Evolutionary conservation across 2,113 vertebrate genomes (phyloP), one percentile per base, ranked within the genome.

Genomic region (Scophthalmus maximus): DNA sequence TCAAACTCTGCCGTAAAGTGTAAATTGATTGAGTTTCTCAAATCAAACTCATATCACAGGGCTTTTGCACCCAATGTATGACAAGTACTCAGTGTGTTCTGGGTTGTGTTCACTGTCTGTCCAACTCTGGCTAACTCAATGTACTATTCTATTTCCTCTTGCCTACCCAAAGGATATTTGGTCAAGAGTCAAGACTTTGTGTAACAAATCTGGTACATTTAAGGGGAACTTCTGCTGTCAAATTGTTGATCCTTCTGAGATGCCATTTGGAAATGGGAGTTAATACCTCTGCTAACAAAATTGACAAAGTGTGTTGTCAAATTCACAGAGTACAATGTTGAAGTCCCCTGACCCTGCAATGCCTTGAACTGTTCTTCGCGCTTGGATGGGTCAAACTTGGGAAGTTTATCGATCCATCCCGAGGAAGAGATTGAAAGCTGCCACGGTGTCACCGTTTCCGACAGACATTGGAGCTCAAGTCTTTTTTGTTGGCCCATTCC

Each of bases 331-430:
- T 30, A 18, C 38, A 57, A 50, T 50, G 40, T 44, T 68, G 64
- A 81, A 65, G 26, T 52, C 66, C 38, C 32, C 62, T 47, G 58
- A 47, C 47, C 27, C 25, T 27, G 6, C 17, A 10, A 18, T 68
- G n/a, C n/a, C 57, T 25, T 49, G 27, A 70, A 69, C 65, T 25
- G 57, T 76, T 73, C 65, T 51, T 67, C 49, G 68, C 46, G 63
- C 26, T 63, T 66, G 47, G 49, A 50, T 36, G 51, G 60, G 62
- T 82, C 59, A 73, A n/a, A 76, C 42, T 68, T 60, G 18, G 51
- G 70, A 81, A 49, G 57, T 60, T 52, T 85, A 89, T 87, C 25
- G 85, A 89, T 89, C 62, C 15, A 1, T n/a, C 51, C 44, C 17
- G 40, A 59, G 66, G 59, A 52, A 38, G 58, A 78, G 73, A 79